Conservation (phyloP, 2,113 vertebrate species). For the Dendrocopos noguchii region DNA sequence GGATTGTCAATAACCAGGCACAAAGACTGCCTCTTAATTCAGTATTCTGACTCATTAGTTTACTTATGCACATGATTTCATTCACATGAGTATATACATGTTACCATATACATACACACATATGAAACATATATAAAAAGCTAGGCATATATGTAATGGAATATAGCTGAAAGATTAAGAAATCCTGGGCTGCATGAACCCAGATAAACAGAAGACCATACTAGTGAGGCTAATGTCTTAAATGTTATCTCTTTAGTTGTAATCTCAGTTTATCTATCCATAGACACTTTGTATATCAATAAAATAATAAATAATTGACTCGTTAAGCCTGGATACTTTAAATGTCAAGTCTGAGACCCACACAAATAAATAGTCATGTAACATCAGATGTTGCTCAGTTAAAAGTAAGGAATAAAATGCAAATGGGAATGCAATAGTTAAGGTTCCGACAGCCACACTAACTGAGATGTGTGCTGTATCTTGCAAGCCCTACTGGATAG, state of each 20-base stretch:
- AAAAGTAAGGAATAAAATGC: slow-evolving; percentile 11
- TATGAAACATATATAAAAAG: not conserved
- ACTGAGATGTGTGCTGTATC: not conserved
- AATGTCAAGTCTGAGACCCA: not conserved
- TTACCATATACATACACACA: not conserved
- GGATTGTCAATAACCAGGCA: not conserved
- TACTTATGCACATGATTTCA: not conserved
- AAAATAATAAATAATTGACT: slow-evolving; percentile 2
- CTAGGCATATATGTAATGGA: not conserved
- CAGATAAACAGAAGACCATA: not conserved
- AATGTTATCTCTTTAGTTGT: not conserved
- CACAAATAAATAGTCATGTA: not conserved
- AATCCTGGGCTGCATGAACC: not conserved
- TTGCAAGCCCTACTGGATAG: slow-evolving; percentile 5
- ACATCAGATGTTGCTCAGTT: not conserved
- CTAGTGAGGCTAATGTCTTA: not conserved
- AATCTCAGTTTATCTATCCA: not conserved
- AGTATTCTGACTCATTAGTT: not conserved
- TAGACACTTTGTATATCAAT: not conserved
- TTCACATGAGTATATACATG: not conserved
- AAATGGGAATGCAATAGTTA: not conserved
- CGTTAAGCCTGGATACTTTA: not conserved
- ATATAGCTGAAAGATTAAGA: not conserved
- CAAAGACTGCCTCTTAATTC: not conserved
- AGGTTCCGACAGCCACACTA: not conserved